A percentile compares a stretch with the other conserved stretches of the same genome.
Evolutionary conservation across 2,113 vertebrate species (phyloP).

Genomic region (Edolisoma coerulescens): DNA sequence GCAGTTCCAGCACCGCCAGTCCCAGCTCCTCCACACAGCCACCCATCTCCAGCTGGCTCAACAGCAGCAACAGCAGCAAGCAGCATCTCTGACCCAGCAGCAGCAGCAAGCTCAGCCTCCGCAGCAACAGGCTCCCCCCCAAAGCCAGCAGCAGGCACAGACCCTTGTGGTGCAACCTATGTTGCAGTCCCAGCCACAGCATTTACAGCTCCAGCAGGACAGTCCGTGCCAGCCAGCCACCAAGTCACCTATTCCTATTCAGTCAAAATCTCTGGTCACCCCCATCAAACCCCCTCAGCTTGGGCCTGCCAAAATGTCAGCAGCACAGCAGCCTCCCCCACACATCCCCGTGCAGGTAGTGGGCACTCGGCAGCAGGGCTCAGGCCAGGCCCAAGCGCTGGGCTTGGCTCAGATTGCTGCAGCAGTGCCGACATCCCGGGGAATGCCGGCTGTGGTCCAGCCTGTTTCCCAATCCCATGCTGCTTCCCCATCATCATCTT

Average conservation of each 20-base stretch:
- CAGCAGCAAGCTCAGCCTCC: slow-evolving; percentile 75
- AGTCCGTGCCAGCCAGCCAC: slow-evolving; percentile 52
- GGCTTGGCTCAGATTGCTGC: slow-evolving; percentile 83
- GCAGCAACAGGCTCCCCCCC: slow-evolving; percentile 57
- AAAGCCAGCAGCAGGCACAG: slow-evolving; percentile 78
- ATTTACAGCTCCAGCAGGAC: slow-evolving; percentile 71
- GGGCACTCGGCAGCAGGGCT: slow-evolving; percentile 86
- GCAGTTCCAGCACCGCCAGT: slow-evolving; percentile 87
- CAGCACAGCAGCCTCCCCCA: slow-evolving; percentile 73
- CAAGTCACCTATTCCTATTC: slow-evolving; percentile 86
- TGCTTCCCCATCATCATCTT: slow-evolving; percentile 66
- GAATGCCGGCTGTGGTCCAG: slow-evolving; percentile 73
- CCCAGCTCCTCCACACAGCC: slow-evolving; percentile 89
- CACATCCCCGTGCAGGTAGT: slow-evolving; percentile 95
- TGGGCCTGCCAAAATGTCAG: slow-evolving; percentile 71
- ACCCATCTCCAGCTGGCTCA: slow-evolving; percentile 83
- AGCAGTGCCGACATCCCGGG: slow-evolving; percentile 62
- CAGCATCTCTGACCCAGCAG: slow-evolving; percentile 63
- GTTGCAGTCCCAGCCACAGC: slow-evolving; percentile 80
- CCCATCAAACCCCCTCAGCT: slow-evolving; percentile 75
- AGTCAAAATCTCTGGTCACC: slow-evolving; percentile 83
- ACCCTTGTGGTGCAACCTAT: slow-evolving; percentile 95
- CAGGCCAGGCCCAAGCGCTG: slow-evolving; percentile 84
- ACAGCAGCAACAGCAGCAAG: slow-evolving; percentile 75
- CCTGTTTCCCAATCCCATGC: slow-evolving; percentile 63